phyloP scores from a whole-genome alignment of 1,140 invertebrate genomes.

The Bombus impatiens region DNA sequence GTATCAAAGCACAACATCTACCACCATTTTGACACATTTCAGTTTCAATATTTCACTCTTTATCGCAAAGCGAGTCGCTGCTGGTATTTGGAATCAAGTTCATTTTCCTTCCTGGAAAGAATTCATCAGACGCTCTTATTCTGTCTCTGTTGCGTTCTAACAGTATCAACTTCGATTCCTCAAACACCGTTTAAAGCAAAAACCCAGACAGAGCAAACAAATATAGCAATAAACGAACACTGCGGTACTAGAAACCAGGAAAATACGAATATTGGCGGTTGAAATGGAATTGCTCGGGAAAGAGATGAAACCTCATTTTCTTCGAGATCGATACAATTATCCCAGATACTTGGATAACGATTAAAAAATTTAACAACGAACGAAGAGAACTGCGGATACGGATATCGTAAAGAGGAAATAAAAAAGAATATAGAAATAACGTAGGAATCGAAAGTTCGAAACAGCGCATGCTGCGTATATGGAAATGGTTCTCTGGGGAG shows the following conservation, averaged over 20 bases:
- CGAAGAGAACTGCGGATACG: background rate
- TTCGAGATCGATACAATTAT: conserved; percentile 35
- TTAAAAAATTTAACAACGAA: conserved; percentile 37
- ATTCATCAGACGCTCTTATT: background rate
- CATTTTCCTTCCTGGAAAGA: background rate
- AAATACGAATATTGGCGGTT: background rate
- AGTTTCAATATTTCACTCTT: background rate
- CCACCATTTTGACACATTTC: background rate
- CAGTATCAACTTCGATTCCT: background rate
- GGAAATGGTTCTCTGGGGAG: background rate
- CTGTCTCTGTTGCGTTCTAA: background rate
- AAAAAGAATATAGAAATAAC: background rate
- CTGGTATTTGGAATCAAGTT: background rate
- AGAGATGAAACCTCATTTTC: conserved; percentile 2
- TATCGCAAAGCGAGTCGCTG: background rate
- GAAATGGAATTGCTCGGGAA: background rate
- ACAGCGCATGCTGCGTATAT: too few relatives aligned
- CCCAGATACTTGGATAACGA: background rate
- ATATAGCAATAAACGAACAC: too few relatives aligned
- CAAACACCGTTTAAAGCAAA: background rate
- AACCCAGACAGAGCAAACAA: background rate
- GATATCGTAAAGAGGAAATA: background rate
- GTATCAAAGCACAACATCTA: background rate
- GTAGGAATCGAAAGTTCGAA: background rate
- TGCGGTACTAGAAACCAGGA: too few relatives aligned